Evolutionary conservation across 1,140 invertebrate species (phyloP).

Genomic region (Mesaphorura yosii): DNA sequence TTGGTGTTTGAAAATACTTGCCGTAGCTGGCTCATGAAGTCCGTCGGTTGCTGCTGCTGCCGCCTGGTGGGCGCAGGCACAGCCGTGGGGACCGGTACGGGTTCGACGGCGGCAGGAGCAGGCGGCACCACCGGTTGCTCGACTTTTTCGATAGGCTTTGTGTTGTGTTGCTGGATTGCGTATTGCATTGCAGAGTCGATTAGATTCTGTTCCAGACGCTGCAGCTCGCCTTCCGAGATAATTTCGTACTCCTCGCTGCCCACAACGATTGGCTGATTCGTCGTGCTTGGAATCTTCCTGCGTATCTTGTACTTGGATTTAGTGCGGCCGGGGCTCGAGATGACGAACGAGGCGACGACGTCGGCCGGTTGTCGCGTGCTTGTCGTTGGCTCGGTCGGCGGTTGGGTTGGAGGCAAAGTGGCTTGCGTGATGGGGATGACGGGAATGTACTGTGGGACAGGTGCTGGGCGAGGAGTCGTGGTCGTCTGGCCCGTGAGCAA

Average conservation of each 20-base stretch:
- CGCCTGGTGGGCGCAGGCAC: no score
- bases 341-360: neutral
- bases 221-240: constrained; percentile 21
- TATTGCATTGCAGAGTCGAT: constrained; percentile 9
- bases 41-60: constrained; percentile 21
- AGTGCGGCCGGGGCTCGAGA: neutral
- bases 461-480: neutral
- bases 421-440: neutral
- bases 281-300: neutral
- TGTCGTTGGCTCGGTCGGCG: neutral
- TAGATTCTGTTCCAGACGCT: constrained; percentile 18
- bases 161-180: no score
- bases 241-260: neutral
- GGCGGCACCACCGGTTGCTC: no score
- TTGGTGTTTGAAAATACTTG: constrained; percentile 22
- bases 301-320: neutral
- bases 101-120: no score
- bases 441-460: neutral
- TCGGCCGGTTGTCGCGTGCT: neutral
- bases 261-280: neutral
- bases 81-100: no score
- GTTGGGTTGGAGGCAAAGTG: neutral
- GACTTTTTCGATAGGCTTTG: constrained; percentile 19
- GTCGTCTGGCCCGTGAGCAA: constrained; percentile 15
- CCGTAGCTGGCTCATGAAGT: constrained; percentile 10